Conservation (phyloP, 1,140 invertebrate species). For the Drosophila miranda region DNA sequence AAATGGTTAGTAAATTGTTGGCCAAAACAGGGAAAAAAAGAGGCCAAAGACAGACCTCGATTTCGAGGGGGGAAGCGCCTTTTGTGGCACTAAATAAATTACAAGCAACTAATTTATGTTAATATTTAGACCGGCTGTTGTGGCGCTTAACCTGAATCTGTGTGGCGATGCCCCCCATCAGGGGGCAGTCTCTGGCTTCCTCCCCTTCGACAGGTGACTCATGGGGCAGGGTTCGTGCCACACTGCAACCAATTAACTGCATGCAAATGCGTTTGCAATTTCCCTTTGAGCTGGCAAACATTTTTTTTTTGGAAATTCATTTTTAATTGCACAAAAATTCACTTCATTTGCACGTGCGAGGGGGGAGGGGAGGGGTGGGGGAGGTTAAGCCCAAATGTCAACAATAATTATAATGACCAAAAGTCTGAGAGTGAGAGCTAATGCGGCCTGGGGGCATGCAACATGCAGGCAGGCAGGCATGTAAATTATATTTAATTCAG, state of each 20-base stretch:
- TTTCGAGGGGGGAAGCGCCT: not conserved
- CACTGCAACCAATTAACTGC: constrained; percentile 59
- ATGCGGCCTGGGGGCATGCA: constrained; percentile 47
- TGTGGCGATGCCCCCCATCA: not conserved
- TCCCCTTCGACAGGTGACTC: constrained; percentile 21
- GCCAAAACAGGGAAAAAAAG: not conserved
- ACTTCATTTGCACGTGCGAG: constrained; percentile 68
- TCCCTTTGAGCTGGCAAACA: constrained; percentile 5
- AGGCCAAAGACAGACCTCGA: not conserved
- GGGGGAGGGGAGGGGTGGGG: not conserved
- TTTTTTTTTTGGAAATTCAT: constrained; percentile 41
- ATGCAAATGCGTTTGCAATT: constrained; percentile 43
- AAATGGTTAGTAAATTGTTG: constrained; percentile 29
- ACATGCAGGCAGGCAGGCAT: constrained; percentile 61
- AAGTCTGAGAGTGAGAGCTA: constrained; percentile 28
- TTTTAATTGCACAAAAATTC: constrained; percentile 67
- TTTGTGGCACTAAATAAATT: constrained; percentile 60
- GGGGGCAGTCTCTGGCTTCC: no score
- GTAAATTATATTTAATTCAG: constrained; percentile 81
- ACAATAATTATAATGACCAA: constrained; percentile 68
- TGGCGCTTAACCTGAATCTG: constrained; percentile 26
- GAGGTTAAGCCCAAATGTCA: constrained; percentile 61
- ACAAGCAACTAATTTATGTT: constrained; percentile 51
- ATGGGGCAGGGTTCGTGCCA: constrained; percentile 38
- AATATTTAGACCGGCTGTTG: constrained; percentile 34